Conservation (phyloP, 2,113 vertebrate species). For the Dipodomys merriami region DNA sequence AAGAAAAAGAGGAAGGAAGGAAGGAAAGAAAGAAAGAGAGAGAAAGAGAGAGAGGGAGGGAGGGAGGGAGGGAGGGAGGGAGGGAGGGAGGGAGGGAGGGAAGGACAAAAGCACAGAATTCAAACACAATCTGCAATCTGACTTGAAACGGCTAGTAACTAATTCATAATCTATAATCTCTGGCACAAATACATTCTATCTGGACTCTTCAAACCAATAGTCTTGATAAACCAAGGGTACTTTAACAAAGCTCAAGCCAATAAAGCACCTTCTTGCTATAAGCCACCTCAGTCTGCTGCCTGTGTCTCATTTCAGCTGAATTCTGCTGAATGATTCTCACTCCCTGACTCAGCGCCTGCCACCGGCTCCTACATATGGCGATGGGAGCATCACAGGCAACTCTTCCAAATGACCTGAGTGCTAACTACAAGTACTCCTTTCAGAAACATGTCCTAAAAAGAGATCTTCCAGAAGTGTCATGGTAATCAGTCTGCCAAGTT, state of each 20-base stretch:
- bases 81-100: neutral
- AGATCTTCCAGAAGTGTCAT: neutral
- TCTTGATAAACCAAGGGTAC: slow-evolving; percentile 69
- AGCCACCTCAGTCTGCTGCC: neutral
- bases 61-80: neutral
- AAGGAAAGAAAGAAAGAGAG: no score
- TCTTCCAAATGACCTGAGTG: neutral
- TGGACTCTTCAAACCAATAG: slow-evolving; percentile 52
- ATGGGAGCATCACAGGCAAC: neutral
- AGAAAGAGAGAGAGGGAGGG: neutral
- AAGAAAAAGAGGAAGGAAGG: neutral
- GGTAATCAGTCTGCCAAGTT: neutral
- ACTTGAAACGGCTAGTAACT: slow-evolving; percentile 38
- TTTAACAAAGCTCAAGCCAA: slow-evolving; percentile 64
- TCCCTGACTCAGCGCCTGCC: neutral
- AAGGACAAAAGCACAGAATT: neutral
- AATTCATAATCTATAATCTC: slow-evolving; percentile 43
- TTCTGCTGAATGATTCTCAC: neutral
- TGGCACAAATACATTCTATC: slow-evolving; percentile 15
- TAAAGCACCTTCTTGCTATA: slow-evolving; percentile 22
- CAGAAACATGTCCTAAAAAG: neutral
- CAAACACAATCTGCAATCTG: slow-evolving; percentile 18
- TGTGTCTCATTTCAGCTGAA: neutral
- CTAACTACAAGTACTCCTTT: neutral
- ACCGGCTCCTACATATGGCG: neutral